phyloP scores from a whole-genome alignment of 92 coral and sea anemone species.

The Isaurus tuberculatus region DNA sequence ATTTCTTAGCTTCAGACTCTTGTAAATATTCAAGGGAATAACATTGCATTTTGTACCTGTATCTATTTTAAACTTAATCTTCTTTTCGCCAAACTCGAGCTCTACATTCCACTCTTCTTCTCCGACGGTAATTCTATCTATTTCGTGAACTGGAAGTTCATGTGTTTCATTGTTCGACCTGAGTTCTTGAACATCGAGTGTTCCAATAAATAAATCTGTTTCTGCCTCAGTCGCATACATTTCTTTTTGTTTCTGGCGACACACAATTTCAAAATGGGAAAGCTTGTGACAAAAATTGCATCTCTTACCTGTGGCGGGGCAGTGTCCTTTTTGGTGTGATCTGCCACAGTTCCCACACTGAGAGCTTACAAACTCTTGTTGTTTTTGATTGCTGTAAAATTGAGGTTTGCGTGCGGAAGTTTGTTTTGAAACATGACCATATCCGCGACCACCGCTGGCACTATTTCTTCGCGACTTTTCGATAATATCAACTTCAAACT shows the following conservation, averaged over 20 bases:
- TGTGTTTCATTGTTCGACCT: conserved; percentile 14
- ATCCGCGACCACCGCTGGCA: neutral
- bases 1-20: neutral
- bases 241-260: conserved; percentile 31
- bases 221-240: conserved; percentile 37
- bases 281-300: conserved; percentile 52
- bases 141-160: conserved; percentile 10
- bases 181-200: neutral
- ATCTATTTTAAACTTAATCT: conserved; percentile 28
- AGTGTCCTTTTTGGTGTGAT: conserved; percentile 35
- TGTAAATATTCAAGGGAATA: neutral
- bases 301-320: conserved; percentile 54
- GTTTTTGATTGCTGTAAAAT: conserved; percentile 5
- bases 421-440: conserved; percentile 8
- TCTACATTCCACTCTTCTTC: conserved; percentile 4
- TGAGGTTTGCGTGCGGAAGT: neutral
- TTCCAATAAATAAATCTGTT: neutral
- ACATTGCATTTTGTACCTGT: conserved; percentile 57
- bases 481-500: conserved; percentile 24
- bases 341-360: conserved; percentile 25
- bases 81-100: neutral
- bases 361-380: conserved; percentile 18
- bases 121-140: neutral
- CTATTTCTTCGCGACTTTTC: conserved; percentile 9
- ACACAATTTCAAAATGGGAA: conserved; percentile 45